phyloP scores from a whole-genome alignment of 2,888 invertebrate genomes.

The Amblyjoppa fuscipennis region DNA sequence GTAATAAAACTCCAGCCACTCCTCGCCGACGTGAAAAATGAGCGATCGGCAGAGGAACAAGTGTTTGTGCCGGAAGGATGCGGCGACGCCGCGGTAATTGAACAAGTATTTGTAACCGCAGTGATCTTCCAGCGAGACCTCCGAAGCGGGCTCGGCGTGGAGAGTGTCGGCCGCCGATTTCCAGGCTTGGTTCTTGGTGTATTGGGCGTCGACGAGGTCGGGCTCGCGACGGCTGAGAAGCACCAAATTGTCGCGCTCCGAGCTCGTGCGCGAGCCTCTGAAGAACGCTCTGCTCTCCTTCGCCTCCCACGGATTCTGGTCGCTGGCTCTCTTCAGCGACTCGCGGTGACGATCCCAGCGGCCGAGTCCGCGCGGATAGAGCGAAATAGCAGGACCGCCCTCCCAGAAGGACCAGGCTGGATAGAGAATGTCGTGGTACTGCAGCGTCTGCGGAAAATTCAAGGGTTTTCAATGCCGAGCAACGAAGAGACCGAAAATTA shows the following conservation, averaged over 20 bases:
- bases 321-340: slow-evolving; percentile 89
- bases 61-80: slow-evolving; percentile 98
- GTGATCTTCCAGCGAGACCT: slow-evolving; percentile 96
- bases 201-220: slow-evolving; percentile 95
- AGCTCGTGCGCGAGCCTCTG: slow-evolving; percentile 96
- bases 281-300: slow-evolving; percentile 93
- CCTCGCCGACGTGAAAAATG: slow-evolving; percentile 97
- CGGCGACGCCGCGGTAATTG: slow-evolving; percentile 98
- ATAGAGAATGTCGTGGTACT: slow-evolving; percentile 96
- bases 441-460: slow-evolving; percentile 86
- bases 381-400: slow-evolving; percentile 97
- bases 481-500: background rate
- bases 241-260: slow-evolving; percentile 95
- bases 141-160: slow-evolving; percentile 92
- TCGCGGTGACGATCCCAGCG: slow-evolving; percentile 95
- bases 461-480: background rate
- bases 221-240: slow-evolving; percentile 92
- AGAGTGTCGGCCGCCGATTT: slow-evolving; percentile 97
- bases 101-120: slow-evolving; percentile 97
- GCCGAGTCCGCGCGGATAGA: slow-evolving; percentile 97
- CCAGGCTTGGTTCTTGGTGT: slow-evolving; percentile 99
- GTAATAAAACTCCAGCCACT: slow-evolving; percentile 99
- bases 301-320: slow-evolving; percentile 91
- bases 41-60: slow-evolving; percentile 96
- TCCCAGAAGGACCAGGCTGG: slow-evolving; percentile 99